These are phyloP conservation scores for Lydus trimaculatus DNA, from an alignment of 2,888 invertebrate genomes.

Conservation along the genomic window DNA sequence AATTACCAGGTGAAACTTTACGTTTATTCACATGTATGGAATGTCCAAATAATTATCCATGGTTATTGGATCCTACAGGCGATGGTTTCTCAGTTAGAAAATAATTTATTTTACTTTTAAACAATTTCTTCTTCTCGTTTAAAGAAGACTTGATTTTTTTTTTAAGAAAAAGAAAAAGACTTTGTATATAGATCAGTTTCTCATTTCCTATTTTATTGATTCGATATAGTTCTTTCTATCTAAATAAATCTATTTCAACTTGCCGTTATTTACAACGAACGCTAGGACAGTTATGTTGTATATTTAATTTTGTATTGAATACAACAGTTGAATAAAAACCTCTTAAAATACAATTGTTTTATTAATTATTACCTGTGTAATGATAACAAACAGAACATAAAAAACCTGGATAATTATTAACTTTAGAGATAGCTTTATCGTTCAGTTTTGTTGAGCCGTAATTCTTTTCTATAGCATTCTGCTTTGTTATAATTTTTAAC, in stretches of 20 bases:
- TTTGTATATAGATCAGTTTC: constrained; percentile 49
- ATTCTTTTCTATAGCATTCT: no score
- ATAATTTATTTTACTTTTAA: constrained; percentile 62
- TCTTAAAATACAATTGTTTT: background rate
- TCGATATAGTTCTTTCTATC: background rate
- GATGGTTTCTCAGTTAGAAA: constrained; percentile 88
- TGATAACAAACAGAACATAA: no score
- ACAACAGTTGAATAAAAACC: constrained; percentile 2
- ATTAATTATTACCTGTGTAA: background rate
- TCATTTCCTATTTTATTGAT: constrained; percentile 16
- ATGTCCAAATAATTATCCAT: constrained; percentile 94
- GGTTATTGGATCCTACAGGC: constrained; percentile 93
- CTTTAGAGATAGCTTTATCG: no score
- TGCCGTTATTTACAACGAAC: constrained; percentile 4
- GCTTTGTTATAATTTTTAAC: no score
- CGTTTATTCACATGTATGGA: constrained; percentile 96
- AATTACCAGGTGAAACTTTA: constrained; percentile 90
- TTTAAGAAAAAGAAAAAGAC: constrained; percentile 50
- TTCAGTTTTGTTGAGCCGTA: no score
- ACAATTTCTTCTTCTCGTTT: background rate
- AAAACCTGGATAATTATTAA: no score
- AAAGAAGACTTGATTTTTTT: constrained; percentile 20
- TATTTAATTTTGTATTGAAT: constrained; percentile 5
- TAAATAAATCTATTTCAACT: background rate
- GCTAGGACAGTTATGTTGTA: constrained; percentile 6